Evolutionary conservation across 2,797 vertebrate species (phyloP), one percentile per base, ranked within the genome.

Genomic region (Tauraco hartlaubi): DNA sequence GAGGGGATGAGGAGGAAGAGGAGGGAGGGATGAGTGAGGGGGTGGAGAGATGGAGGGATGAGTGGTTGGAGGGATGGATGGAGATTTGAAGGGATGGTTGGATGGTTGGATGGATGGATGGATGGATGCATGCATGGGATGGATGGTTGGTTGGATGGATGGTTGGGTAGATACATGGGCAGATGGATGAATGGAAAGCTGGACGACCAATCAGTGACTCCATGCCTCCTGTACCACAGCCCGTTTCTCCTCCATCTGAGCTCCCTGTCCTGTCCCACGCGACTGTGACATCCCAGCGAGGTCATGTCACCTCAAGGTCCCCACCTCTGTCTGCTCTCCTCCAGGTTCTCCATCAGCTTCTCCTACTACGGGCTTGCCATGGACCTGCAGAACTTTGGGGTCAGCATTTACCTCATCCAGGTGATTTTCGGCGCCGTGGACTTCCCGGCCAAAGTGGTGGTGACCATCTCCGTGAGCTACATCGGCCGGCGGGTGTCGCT

Each of bases 371-470:
- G 98, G 7, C 93, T 99, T 67, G 97, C 99, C 44, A 99, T 99
- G 99, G 99, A 99, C 33, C 97, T 99, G 80, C 99, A 99, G 88
- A 99, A 99, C 90, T 99, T 99, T 18, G 99, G 99, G 0, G 98
- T 99, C 94, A 98, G 99, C 96, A 98, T 99, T 96, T 99, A 99
- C 97, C 97, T 99, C 43, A 99, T 99, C 86, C 99, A 99, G 97
- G 98, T 99, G 80, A 99, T 99, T 90, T 99, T 99, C 0, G 99
- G 99, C 1, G 98, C 98, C 0, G 99, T 99, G 1, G 99, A 99
- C 95, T 98, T 99, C 91, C 99, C 99, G 0, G 99, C 99, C 94
- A 99, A 99, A 92, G 43, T 99, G 4, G 6, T 99, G 20, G 52
- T 98, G 33, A 99, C 98, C 4, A 39, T 99, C 33, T 67, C 96